Base-by-base conservation (phyloP, 1,140 invertebrate genomes). In the Bombus sibiricus region DNA sequence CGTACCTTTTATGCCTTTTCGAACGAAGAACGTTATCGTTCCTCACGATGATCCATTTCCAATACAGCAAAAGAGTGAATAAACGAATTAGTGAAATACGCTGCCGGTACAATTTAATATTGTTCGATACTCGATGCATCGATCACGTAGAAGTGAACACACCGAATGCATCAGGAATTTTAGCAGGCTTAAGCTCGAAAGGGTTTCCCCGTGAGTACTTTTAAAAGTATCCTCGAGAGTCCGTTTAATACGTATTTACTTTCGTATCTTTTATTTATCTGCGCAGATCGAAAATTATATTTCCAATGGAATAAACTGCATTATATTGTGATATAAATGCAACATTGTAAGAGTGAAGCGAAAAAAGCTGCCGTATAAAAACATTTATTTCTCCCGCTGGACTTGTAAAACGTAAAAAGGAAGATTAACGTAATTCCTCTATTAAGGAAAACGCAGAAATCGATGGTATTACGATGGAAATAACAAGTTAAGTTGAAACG, bases 151-250 rank as follows among this genome's bases (percentile, higher is more conserved):
- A 59, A 79, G 1, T 25, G 43, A 82, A 39, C 5, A 13, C 5
- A 28, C 13, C 15, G 15, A 66, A 66, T 66, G 15, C 64, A 18
- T 9, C 0, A 15, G 32, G 15, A 41, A 68, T 83, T 77, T 47
- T 28, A 69, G 66, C 73, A 59, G 39, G 39, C 15, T 86, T 18
- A 59, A 83, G 66, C 77, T 88, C 62, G 81, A 86, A 88, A 86
- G 85, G 80, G 41, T 32, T 75, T 47, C n/a, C 39, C 15, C n/a
- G 4, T 4, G 3, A 28, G 32, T 39, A 41, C 22, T 34, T 8
- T 3, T 25, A 13, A 8, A 73, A 73, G 37, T 34, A 32, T n/a
- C 37, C 5, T 25, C 37, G 53, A 62, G 34, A 71, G 37, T 53
- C 9, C 9, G 34, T 79, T 66, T 64, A 34, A 47, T 43, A 34